Base-by-base conservation (phyloP, 2,113 vertebrate genomes). In the Tenrec ecaudatus region DNA sequence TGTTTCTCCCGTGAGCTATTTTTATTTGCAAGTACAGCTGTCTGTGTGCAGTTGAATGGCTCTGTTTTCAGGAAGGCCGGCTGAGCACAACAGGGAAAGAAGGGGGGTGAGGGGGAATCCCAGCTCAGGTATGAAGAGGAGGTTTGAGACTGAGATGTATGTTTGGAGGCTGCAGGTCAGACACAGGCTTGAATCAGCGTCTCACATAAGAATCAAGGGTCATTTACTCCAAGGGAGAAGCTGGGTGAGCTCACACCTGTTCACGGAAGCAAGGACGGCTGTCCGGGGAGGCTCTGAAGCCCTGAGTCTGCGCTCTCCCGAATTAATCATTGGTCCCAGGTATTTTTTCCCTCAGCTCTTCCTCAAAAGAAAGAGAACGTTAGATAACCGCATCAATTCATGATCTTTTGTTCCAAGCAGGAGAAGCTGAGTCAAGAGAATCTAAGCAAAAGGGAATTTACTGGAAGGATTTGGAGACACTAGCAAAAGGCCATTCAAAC, bases 1-100 rank as follows among this genome's bases (percentile, higher is more conserved):
- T 33, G 96, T 92, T 93, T 82, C 64, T 3, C 92, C 53, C 40
- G 82, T 69, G 86, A 90, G 92, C 29, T 95, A 94, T 88, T 95
- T 92, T 95, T 80, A 73, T 84, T 47, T 66, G 57, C 69, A 92
- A 83, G 36, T 53, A 15, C 33, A 82, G 75, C 78, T 94, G 38
- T 82, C 88, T 93, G 33, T 40, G 53, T n/a, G 25, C 15, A 53
- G 23, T 33, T 71, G 80, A 95, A 57, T 64, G 4, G 0, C 17
- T 94, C 75, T 93, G 20, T 96, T 79, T 93, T 91, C 78, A 71
- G 62, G 78, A 29, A 22, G 76, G 23, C 60, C 88, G 58, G 9
- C 43, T 58, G 78, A 88, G 79, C 33, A 66, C 27, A 20, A 53
- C 11, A 64, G 78, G 68, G 77, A 82, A 15, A 40, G 40, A 36